Conservation (phyloP, 2,113 vertebrate genomes). For the Perca flavescens region DNA sequence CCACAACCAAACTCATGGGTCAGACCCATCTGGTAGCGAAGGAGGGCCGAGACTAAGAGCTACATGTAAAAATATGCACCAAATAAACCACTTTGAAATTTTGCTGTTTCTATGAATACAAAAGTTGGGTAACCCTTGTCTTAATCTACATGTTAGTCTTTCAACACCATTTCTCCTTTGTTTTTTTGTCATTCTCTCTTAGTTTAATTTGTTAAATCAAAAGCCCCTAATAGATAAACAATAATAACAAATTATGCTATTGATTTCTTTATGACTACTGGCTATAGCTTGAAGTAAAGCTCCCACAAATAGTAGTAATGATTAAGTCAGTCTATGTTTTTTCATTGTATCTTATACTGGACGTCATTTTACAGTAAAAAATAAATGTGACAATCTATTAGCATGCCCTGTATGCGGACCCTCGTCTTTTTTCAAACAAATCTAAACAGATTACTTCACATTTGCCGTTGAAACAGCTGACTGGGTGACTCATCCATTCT, state of each 20-base stretch:
- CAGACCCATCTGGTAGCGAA: too few species aligned
- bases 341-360: background rate
- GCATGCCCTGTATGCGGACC: background rate
- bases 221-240: background rate
- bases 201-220: background rate
- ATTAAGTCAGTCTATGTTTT: background rate
- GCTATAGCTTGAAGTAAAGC: background rate
- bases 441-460: constrained; percentile 8
- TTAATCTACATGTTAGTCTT: too few species aligned
- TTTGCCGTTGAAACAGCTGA: background rate
- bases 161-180: too few species aligned
- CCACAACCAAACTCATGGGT: too few species aligned
- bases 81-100: too few species aligned
- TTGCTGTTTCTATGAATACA: too few species aligned
- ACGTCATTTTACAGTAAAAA: background rate
- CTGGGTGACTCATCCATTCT: constrained; percentile 8
- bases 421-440: constrained; percentile 2
- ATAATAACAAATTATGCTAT: background rate
- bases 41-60: too few species aligned
- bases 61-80: too few species aligned
- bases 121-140: too few species aligned
- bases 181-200: background rate
- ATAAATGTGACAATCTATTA: background rate
- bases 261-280: background rate
- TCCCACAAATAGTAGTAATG: background rate